Evolutionary conservation across 2,113 vertebrate genomes (phyloP).

Genomic region (Willisornis vidua): DNA sequence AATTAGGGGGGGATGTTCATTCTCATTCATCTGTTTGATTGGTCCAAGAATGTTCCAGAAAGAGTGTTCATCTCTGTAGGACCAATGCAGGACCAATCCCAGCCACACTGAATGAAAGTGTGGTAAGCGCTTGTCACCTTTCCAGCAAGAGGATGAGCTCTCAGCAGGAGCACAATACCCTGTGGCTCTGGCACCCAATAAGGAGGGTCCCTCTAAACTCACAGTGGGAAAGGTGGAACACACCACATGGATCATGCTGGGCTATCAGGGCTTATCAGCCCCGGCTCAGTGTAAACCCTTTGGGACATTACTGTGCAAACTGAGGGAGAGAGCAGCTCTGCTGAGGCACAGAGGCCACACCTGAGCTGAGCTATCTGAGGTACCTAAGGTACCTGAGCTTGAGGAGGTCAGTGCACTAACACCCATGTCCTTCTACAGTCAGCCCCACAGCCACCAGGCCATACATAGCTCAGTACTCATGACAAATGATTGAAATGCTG

Average conservation of each 20-base stretch:
- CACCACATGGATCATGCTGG: not conserved
- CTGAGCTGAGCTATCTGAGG: not conserved
- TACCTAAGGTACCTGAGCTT: not conserved
- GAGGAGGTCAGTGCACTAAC: not conserved
- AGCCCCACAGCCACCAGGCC: not conserved
- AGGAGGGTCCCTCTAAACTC: not conserved
- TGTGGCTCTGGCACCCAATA: not conserved
- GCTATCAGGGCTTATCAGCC: not conserved
- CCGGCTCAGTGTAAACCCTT: not conserved
- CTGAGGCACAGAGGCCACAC: not conserved
- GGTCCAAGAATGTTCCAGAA: not conserved
- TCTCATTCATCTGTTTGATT: not conserved
- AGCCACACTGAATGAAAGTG: not conserved
- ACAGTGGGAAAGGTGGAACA: not conserved
- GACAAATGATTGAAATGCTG: not conserved
- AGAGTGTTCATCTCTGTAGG: not conserved
- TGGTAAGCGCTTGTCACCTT: not conserved
- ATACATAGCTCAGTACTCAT: not conserved
- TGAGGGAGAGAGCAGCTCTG: fast-evolving
- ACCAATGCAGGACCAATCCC: not conserved
- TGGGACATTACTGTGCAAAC: not conserved
- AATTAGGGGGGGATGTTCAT: not conserved
- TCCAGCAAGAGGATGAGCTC: fast-evolving
- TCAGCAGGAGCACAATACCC: not conserved
- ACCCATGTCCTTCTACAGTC: not conserved